Evolutionary conservation across 1,140 invertebrate genomes (phyloP).

Genomic region (Ectropis grisescens): DNA sequence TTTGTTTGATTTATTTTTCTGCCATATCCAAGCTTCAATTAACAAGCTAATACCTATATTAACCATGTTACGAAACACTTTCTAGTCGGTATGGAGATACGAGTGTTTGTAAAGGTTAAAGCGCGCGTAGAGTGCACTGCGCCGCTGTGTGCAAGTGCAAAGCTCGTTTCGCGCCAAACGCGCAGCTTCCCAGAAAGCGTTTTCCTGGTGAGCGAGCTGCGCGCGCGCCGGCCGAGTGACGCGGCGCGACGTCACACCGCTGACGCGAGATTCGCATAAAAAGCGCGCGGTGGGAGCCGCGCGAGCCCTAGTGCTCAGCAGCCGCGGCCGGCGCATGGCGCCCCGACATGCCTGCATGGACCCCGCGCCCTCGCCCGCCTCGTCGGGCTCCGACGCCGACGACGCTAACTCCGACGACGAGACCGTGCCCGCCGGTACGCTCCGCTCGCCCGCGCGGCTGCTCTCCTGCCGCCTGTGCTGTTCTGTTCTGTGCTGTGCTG

Average conservation of each 20-base stretch:
- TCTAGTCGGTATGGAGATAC: too few species aligned
- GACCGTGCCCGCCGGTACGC: slow-evolving; percentile 44
- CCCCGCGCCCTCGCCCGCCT: slow-evolving; percentile 17
- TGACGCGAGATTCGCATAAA: slow-evolving; percentile 44
- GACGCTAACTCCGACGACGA: slow-evolving; percentile 37
- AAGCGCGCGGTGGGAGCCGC: slow-evolving; percentile 24
- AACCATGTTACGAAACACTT: too few species aligned
- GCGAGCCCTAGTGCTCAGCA: slow-evolving; percentile 29
- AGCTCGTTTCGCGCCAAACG: slow-evolving; percentile 1
- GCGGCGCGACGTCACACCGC: slow-evolving; percentile 36
- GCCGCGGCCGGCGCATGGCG: slow-evolving; percentile 22
- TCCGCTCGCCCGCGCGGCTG: not conserved
- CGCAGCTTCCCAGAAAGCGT: slow-evolving; percentile 58
- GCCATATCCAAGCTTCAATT: too few species aligned
- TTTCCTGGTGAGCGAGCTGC: slow-evolving; percentile 44
- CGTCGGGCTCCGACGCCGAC: slow-evolving; percentile 21
- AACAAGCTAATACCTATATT: too few species aligned
- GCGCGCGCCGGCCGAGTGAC: slow-evolving; percentile 21
- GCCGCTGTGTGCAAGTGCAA: not conserved
- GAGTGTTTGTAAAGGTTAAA: too few species aligned
- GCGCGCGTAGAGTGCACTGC: too few species aligned
- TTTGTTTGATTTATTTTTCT: too few species aligned
- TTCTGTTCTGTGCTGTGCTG: not conserved
- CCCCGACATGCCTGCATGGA: slow-evolving; percentile 58
- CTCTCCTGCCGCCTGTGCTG: not conserved